phyloP scores from a whole-genome alignment of 2,113 vertebrate genomes.

The Condylura cristata region DNA sequence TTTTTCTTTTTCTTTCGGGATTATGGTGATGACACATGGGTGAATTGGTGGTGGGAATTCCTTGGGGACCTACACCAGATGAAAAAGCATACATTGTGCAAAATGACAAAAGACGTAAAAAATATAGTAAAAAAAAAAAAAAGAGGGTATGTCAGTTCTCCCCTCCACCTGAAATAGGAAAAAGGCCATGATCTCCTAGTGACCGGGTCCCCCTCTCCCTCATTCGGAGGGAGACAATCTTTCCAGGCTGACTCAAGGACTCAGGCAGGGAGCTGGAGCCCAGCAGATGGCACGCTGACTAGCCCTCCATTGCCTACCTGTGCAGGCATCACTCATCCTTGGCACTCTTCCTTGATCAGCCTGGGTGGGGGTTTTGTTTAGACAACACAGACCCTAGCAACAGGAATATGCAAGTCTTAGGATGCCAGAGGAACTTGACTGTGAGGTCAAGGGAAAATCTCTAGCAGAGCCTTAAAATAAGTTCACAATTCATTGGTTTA shows the following conservation, averaged over 20 bases:
- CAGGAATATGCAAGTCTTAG: neutral
- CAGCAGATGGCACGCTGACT: neutral
- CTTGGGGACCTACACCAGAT: too few relatives aligned
- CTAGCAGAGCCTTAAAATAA: neutral
- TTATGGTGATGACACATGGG: too few relatives aligned
- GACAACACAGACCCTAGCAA: neutral
- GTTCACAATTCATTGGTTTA: neutral
- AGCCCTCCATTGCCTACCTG: neutral
- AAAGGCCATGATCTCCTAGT: neutral
- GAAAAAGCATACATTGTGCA: too few relatives aligned
- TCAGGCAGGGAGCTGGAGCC: neutral
- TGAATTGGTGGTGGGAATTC: too few relatives aligned
- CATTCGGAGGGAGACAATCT: neutral
- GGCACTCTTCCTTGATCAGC: neutral
- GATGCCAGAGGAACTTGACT: neutral
- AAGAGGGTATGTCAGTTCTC: neutral
- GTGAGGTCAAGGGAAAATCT: constrained; percentile 18
- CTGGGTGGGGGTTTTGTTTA: neutral
- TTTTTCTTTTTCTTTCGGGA: too few relatives aligned
- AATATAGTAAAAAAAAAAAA: too few relatives aligned
- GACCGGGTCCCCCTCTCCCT: neutral
- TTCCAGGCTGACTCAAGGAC: neutral
- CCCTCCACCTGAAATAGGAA: neutral
- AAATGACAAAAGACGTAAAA: too few relatives aligned
- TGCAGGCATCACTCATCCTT: constrained; percentile 4